Percentiles rank a stretch among this genome's conserved stretches.
Evolutionary conservation across 2,888 invertebrate species (phyloP).

Genomic region (Apeira syringaria): DNA sequence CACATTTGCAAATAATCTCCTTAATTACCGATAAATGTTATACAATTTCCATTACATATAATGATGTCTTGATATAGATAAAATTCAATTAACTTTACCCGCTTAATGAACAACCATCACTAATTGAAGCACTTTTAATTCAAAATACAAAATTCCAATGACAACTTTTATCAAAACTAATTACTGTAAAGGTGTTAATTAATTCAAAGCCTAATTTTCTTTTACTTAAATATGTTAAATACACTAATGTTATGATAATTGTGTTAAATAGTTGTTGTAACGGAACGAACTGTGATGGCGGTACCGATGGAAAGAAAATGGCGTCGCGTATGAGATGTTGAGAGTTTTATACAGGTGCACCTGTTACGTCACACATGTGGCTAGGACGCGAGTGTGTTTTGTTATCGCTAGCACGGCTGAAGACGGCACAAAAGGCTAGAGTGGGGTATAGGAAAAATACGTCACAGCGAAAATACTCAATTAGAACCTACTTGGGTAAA

Average conservation of each 20-base stretch:
- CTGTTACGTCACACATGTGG: constrained; percentile 77
- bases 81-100: constrained; percentile 16
- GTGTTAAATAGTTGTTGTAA: constrained; percentile 43
- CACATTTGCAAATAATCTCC: constrained; percentile 40
- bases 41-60: constrained; percentile 33
- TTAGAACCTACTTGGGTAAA: neutral
- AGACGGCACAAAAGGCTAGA: neutral
- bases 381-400: constrained; percentile 51
- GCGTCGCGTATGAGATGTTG: constrained; percentile 53
- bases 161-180: constrained; percentile 10
- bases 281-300: constrained; percentile 42
- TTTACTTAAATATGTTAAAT: constrained; percentile 19
- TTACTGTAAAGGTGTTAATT: constrained; percentile 22
- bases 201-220: constrained; percentile 32
- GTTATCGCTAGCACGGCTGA: constrained; percentile 49
- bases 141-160: neutral
- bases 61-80: constrained; percentile 26
- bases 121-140: constrained; percentile 19
- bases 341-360: constrained; percentile 72
- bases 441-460: neutral
- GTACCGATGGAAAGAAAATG: constrained; percentile 62
- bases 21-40: constrained; percentile 48
- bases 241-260: constrained; percentile 50
- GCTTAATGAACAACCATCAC: constrained; percentile 1
- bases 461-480: neutral